phyloP scores from a whole-genome alignment of 2,797 vertebrate species.

The Rhynchonycteris naso region DNA sequence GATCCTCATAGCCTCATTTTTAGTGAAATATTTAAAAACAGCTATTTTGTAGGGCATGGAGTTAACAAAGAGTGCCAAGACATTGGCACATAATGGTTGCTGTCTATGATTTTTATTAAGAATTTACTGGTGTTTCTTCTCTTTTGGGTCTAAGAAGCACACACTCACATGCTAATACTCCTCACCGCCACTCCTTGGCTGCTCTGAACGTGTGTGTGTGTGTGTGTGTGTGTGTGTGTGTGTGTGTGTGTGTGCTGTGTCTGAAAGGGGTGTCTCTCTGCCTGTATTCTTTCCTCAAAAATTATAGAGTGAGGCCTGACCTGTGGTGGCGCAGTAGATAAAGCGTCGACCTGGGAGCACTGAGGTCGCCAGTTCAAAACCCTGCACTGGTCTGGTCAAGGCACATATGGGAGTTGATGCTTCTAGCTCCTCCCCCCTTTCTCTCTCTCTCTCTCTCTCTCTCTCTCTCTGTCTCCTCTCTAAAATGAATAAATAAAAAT shows the following conservation, averaged over 20 bases:
- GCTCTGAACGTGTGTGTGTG: background rate
- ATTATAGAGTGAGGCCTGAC: no score
- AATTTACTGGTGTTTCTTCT: background rate
- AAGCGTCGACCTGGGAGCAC: no score
- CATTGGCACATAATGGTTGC: background rate
- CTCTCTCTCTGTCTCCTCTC: no score
- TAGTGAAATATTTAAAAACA: slow-evolving; percentile 14
- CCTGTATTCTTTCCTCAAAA: background rate
- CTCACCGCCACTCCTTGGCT: background rate
- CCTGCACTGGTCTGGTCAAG: no score
- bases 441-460: no score
- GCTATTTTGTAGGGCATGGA: background rate
- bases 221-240: background rate
- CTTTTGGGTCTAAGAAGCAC: background rate
- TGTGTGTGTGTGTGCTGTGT: background rate
- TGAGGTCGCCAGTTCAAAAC: no score
- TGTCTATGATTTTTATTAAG: background rate
- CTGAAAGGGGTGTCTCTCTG: background rate
- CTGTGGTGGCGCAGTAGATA: no score
- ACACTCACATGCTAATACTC: background rate
- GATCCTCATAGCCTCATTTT: background rate
- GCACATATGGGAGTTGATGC: no score
- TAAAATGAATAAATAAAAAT: no score
- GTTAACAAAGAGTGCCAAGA: background rate
- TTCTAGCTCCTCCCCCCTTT: no score